Conservation (phyloP, 2,113 vertebrate species). For the Gymnogyps californianus region DNA sequence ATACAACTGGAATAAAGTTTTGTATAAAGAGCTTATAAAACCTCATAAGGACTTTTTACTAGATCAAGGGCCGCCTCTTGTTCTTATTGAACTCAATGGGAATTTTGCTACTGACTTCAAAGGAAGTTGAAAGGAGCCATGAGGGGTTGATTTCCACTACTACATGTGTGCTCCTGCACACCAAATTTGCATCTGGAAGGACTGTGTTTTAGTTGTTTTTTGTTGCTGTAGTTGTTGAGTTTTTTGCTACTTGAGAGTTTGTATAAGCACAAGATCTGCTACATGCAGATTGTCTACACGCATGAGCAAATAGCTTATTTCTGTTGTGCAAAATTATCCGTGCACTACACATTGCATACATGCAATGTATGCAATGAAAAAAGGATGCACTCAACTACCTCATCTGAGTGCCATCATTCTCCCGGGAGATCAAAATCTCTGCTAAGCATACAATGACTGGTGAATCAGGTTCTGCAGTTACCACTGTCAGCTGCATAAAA, state of each 20-base stretch:
- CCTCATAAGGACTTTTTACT: conserved; percentile 26
- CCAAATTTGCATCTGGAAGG: conserved; percentile 45
- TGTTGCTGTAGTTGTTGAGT: not conserved
- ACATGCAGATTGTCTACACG: not conserved
- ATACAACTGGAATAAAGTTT: not conserved
- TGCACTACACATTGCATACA: not conserved
- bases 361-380: not conserved
- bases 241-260: not conserved
- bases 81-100: conserved; percentile 50
- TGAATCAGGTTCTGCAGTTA: not conserved
- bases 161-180: conserved; percentile 36
- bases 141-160: conserved; percentile 43
- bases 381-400: not conserved
- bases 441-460: not conserved
- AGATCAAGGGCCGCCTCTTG: not conserved
- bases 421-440: not conserved
- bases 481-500: not conserved
- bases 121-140: conserved; percentile 45
- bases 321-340: not conserved
- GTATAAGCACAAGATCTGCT: not conserved
- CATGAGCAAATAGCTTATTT: not conserved
- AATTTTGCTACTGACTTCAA: conserved; percentile 63
- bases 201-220: not conserved
- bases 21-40: conserved; percentile 42
- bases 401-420: not conserved